phyloP scores from a whole-genome alignment of 2,797 vertebrate genomes.

The Cygnus olor region DNA sequence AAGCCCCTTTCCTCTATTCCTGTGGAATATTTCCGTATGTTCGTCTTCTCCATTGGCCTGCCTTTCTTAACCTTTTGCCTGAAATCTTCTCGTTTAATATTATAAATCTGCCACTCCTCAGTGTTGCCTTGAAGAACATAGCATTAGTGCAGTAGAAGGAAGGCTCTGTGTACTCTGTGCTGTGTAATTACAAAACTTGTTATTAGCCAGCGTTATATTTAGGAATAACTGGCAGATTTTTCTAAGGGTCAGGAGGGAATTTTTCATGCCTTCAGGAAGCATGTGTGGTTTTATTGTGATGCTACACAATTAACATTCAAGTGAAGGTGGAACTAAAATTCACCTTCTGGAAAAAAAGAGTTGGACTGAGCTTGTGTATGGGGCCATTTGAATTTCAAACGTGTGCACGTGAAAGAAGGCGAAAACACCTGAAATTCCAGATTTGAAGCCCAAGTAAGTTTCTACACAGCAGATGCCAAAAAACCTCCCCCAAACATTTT shows the following conservation, averaged over 20 bases:
- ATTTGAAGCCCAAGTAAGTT: not conserved
- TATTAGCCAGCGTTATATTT: slow-evolving; percentile 56
- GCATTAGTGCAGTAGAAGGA: slow-evolving; percentile 1
- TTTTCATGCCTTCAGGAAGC: slow-evolving; percentile 38
- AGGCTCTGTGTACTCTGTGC: slow-evolving; percentile 31
- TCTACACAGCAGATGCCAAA: not conserved
- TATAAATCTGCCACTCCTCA: not conserved
- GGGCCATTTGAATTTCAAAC: not conserved
- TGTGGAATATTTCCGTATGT: slow-evolving; percentile 1
- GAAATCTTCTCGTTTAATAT: slow-evolving; percentile 23
- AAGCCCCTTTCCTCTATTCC: not conserved
- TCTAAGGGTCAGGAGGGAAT: slow-evolving; percentile 34
- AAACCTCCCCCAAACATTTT: not conserved
- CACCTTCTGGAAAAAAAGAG: not conserved
- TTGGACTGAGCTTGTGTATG: not conserved
- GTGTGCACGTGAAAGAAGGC: not conserved
- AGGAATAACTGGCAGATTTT: slow-evolving; percentile 39
- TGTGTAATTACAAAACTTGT: slow-evolving; percentile 55
- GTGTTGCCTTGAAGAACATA: slow-evolving; percentile 5
- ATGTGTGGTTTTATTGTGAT: slow-evolving; percentile 33
- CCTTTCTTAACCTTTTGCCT: not conserved
- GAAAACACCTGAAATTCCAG: not conserved
- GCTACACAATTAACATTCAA: not conserved
- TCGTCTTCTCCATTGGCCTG: not conserved
- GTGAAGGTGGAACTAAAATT: slow-evolving; percentile 17